Conservation (phyloP, 2,113 vertebrate species). For the Muntiacus reevesi region DNA sequence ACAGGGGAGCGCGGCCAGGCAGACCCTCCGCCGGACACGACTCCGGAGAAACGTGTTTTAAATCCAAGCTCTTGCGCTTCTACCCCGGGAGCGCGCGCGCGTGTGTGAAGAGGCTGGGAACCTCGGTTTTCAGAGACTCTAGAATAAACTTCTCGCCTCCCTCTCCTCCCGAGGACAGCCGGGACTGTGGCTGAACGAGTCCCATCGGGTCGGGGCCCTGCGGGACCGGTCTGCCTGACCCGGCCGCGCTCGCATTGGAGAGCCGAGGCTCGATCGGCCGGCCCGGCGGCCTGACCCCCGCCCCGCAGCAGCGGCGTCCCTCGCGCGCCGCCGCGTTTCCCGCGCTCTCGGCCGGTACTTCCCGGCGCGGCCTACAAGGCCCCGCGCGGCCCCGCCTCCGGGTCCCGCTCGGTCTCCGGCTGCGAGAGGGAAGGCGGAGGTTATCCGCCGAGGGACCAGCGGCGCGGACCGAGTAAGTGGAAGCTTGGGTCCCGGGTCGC, state of each 20-base stretch:
- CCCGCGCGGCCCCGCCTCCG: not conserved
- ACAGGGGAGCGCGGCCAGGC: not conserved
- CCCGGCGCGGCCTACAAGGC: not conserved
- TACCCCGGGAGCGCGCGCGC: not conserved
- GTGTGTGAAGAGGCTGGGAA: too few relatives aligned
- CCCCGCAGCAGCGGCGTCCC: not conserved
- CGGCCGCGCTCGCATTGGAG: accelerated
- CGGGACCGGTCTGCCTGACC: not conserved
- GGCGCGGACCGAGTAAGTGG: not conserved
- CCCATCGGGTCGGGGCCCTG: not conserved
- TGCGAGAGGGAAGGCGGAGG: not conserved
- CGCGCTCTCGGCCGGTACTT: not conserved
- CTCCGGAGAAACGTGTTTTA: not conserved
- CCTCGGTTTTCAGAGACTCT: not conserved
- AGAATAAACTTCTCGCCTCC: not conserved
- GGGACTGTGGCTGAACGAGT: not conserved
- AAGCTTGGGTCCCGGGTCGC: not conserved
- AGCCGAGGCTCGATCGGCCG: not conserved
- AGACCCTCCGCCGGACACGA: not conserved
- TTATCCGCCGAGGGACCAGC: not conserved
- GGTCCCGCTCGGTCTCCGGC: not conserved
- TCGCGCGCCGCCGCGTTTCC: not conserved
- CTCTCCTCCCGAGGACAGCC: accelerated
- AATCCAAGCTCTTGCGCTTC: not conserved
- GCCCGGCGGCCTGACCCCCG: not conserved